phyloP scores from a whole-genome alignment of 2,113 vertebrate species.

The Stegostoma tigrinum region DNA sequence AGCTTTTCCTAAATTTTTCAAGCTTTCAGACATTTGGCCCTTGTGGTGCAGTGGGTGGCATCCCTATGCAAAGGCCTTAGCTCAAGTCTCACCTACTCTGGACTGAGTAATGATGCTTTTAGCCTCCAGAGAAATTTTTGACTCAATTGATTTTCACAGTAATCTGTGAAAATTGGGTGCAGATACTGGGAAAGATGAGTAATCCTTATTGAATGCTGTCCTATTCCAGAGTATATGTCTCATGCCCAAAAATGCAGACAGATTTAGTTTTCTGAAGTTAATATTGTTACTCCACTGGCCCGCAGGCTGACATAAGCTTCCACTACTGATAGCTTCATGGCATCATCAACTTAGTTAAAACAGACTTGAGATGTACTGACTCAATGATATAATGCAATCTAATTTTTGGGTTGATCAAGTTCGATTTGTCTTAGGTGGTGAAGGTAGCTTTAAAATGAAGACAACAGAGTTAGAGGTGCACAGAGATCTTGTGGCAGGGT shows the following conservation, averaged over 20 bases:
- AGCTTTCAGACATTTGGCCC: too few species aligned
- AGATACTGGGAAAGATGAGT: background rate
- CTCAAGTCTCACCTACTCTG: too few species aligned
- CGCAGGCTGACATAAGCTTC: background rate
- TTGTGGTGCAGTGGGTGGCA: too few species aligned
- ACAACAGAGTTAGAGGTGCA: too few species aligned
- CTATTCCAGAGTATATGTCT: background rate
- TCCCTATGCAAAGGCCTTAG: too few species aligned
- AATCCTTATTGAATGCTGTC: background rate
- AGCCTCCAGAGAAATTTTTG: background rate
- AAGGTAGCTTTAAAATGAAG: too few species aligned
- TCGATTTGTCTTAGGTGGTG: too few species aligned
- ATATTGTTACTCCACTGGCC: background rate
- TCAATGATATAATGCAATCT: background rate
- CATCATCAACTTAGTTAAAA: background rate
- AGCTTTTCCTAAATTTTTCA: background rate
- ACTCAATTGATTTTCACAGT: background rate
- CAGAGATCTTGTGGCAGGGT: too few species aligned
- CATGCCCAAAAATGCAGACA: background rate
- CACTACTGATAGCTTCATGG: background rate
- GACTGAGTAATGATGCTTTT: too few species aligned
- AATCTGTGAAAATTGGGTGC: background rate
- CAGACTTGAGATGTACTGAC: background rate
- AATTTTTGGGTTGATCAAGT: background rate
- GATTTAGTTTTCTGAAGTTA: background rate